Evolutionary conservation across 2,888 invertebrate genomes (phyloP).

Genomic region (Strigamia maritima): DNA sequence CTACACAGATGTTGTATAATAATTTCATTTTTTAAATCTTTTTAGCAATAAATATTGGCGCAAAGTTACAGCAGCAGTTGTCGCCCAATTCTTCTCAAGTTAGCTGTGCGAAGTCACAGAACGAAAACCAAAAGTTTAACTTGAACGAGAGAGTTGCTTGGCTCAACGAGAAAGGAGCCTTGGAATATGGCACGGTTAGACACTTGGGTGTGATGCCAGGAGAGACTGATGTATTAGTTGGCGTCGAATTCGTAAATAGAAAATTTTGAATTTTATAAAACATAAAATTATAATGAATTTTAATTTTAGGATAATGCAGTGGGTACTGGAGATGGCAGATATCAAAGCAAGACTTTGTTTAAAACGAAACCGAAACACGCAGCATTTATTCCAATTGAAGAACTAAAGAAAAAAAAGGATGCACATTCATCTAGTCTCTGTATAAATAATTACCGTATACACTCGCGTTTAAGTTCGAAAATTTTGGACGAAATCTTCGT

Average conservation of each 20-base stretch:
- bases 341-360: constrained; percentile 56
- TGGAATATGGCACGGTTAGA: constrained; percentile 55
- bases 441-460: too few relatives aligned
- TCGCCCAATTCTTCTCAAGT: background rate
- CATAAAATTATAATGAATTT: constrained; percentile 45
- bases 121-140: constrained; percentile 46
- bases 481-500: too few relatives aligned
- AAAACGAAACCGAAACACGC: constrained; percentile 54
- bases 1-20: background rate
- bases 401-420: constrained; percentile 47
- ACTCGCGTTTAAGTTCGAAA: too few relatives aligned
- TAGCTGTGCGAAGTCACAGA: background rate
- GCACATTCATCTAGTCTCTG: background rate
- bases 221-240: constrained; percentile 54
- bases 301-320: constrained; percentile 57
- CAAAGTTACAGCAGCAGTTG: constrained; percentile 31
- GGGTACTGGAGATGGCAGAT: constrained; percentile 58
- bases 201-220: constrained; percentile 58
- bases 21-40: constrained; percentile 3
- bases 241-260: constrained; percentile 58
- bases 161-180: constrained; percentile 55
- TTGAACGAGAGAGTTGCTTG: constrained; percentile 57
- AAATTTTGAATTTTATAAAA: background rate
- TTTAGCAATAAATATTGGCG: constrained; percentile 13
- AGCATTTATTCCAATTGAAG: constrained; percentile 56